phyloP scores from a whole-genome alignment of 1,140 invertebrate species.

The Neodiprion fabricii region DNA sequence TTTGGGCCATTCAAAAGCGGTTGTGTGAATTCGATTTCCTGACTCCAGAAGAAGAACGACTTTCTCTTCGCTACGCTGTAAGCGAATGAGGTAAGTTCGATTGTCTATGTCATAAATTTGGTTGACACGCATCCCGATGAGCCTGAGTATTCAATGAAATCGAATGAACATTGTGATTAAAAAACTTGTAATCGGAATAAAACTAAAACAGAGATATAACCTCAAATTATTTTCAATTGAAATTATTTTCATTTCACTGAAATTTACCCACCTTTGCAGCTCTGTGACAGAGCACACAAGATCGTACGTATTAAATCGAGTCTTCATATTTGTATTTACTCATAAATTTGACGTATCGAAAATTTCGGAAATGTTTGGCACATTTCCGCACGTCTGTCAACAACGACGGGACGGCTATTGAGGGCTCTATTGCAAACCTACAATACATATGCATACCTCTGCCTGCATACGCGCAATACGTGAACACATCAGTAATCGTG shows the following conservation, averaged over 20 bases:
- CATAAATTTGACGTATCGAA: not conserved
- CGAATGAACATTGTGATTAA: conserved; percentile 13
- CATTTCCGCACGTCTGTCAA: not conserved
- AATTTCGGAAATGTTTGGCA: not conserved
- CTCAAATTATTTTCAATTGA: not conserved
- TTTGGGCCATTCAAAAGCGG: conserved; percentile 98
- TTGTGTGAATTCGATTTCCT: conserved; percentile 91
- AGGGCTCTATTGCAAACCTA: not conserved
- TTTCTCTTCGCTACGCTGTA: conserved; percentile 86
- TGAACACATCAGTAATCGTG: no score
- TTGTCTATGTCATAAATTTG: conserved; percentile 98
- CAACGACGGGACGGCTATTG: no score
- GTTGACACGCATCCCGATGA: conserved; percentile 91
- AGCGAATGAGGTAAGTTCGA: conserved; percentile 93
- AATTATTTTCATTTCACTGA: not conserved
- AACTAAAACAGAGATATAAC: conserved; percentile 19
- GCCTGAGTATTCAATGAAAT: conserved; percentile 63
- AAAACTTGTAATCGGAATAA: not conserved
- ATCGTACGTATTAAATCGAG: conserved; percentile 89
- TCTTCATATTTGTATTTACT: conserved; percentile 78
- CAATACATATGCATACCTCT: no score
- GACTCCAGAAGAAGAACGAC: conserved; percentile 91
- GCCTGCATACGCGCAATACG: not conserved
- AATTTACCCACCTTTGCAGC: conserved; percentile 75
- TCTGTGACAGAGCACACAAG: conserved; percentile 86